These are phyloP conservation scores for Ptiloglossa arizonensis DNA, from an alignment of 1,140 invertebrate species.

Conservation along the genomic window DNA sequence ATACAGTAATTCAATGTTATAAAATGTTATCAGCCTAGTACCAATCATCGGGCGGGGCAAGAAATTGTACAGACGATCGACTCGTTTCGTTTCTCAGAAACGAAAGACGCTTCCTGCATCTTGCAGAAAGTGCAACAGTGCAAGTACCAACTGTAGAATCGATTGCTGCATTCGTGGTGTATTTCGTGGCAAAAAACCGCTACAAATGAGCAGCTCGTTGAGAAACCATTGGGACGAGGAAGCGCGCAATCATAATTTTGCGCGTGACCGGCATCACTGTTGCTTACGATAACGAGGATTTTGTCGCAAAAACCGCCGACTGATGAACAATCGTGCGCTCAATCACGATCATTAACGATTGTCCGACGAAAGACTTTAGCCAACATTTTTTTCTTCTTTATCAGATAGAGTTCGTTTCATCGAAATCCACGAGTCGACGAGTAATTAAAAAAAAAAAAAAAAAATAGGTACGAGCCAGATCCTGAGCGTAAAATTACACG, in stretches of 20 bases:
- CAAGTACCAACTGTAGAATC: slow-evolving; percentile 26
- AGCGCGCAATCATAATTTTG: slow-evolving; percentile 2
- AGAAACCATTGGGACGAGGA: not conserved
- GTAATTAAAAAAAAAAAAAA: not conserved
- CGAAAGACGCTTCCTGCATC: slow-evolving; percentile 1
- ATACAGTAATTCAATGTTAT: too few species aligned
- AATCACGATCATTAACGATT: slow-evolving; percentile 20
- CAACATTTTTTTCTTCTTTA: not conserved
- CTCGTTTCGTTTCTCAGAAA: slow-evolving; percentile 39
- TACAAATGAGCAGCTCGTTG: not conserved
- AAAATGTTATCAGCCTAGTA: too few species aligned
- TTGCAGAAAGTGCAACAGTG: not conserved
- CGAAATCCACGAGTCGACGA: not conserved
- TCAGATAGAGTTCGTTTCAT: not conserved
- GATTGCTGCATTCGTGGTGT: not conserved
- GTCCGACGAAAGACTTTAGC: slow-evolving; percentile 12
- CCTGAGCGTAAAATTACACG: not conserved
- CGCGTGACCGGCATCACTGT: not conserved
- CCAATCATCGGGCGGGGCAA: slow-evolving; percentile 2
- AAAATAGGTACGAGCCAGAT: not conserved
- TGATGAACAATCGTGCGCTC: slow-evolving; percentile 16
- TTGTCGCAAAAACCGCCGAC: not conserved
- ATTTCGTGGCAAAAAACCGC: slow-evolving; percentile 7
- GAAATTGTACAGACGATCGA: slow-evolving; percentile 14
- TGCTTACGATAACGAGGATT: slow-evolving; percentile 29